Conservation (phyloP, 1,140 invertebrate species). For the Maconellicoccus hirsutus region DNA sequence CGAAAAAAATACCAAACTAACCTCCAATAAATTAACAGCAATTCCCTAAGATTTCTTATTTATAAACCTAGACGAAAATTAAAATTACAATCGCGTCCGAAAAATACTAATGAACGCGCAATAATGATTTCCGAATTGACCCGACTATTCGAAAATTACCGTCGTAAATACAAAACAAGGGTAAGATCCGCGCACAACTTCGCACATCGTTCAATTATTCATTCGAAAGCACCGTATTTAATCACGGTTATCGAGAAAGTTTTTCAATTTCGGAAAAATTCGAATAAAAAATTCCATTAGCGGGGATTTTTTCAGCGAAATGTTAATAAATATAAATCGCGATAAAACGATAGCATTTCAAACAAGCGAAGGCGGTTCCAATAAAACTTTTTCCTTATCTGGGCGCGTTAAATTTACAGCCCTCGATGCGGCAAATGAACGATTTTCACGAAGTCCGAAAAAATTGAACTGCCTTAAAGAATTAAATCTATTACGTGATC, state of each 20-base stretch:
- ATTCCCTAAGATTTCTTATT: too few species aligned
- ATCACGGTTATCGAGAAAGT: background rate
- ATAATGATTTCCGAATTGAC: too few species aligned
- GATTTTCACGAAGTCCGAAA: slow-evolving; percentile 20
- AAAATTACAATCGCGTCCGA: too few species aligned
- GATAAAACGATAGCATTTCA: background rate
- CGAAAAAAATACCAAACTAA: too few species aligned
- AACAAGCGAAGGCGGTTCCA: background rate
- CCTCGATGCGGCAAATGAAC: slow-evolving; percentile 11
- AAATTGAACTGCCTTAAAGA: slow-evolving; percentile 13
- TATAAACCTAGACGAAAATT: too few species aligned
- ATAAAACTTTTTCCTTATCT: slow-evolving; percentile 17
- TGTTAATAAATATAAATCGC: slow-evolving; percentile 12
- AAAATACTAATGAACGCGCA: too few species aligned
- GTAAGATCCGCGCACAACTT: too few species aligned
- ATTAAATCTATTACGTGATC: slow-evolving; percentile 20
- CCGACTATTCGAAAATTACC: too few species aligned
- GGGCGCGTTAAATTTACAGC: background rate
- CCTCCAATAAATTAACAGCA: too few species aligned
- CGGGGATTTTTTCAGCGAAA: background rate
- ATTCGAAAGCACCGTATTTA: background rate
- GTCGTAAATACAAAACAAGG: too few species aligned
- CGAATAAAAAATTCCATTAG: slow-evolving; percentile 10
- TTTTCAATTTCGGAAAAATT: background rate
- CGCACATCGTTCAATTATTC: background rate